These are phyloP conservation scores for Leptobrachium ailaonicum DNA, from an alignment of 2,113 vertebrate species.

Conservation along the genomic window DNA sequence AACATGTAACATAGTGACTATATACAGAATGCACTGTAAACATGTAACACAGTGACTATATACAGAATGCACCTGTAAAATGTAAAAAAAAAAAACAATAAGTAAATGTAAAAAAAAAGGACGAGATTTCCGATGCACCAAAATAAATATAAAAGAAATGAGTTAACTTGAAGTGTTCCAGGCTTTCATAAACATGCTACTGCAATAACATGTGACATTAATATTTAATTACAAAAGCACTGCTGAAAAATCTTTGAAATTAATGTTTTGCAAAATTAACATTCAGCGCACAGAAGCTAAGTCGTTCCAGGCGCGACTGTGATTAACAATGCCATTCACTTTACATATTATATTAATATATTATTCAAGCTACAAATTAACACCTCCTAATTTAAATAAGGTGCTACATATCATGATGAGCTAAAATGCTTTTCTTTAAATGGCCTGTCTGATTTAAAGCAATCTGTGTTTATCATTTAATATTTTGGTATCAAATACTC, in stretches of 20 bases:
- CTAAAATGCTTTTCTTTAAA: conserved; percentile 85
- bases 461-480: conserved; percentile 86
- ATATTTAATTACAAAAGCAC: conserved; percentile 90
- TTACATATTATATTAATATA: conserved; percentile 91
- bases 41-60: too few species aligned
- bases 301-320: conserved; percentile 87
- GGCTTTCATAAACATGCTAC: conserved; percentile 87
- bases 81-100: too few species aligned
- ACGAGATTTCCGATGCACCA: conserved; percentile 80
- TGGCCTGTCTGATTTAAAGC: conserved; percentile 83
- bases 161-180: conserved; percentile 86
- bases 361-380: conserved; percentile 89
- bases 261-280: conserved; percentile 90
- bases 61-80: too few species aligned
- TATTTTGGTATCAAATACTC: conserved; percentile 82
- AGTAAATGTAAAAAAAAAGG: conserved; percentile 59
- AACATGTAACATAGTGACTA: too few species aligned
- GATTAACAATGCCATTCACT: conserved; percentile 90
- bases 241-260: conserved; percentile 90
- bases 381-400: conserved; percentile 88
- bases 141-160: conserved; percentile 88
- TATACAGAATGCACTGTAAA: too few species aligned
- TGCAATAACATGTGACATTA: conserved; percentile 90
- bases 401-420: conserved; percentile 84
- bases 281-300: conserved; percentile 88